Evolutionary conservation across 2,797 vertebrate species (phyloP), one percentile per base, ranked within the genome.

Genomic region (Enoplosus armatus): DNA sequence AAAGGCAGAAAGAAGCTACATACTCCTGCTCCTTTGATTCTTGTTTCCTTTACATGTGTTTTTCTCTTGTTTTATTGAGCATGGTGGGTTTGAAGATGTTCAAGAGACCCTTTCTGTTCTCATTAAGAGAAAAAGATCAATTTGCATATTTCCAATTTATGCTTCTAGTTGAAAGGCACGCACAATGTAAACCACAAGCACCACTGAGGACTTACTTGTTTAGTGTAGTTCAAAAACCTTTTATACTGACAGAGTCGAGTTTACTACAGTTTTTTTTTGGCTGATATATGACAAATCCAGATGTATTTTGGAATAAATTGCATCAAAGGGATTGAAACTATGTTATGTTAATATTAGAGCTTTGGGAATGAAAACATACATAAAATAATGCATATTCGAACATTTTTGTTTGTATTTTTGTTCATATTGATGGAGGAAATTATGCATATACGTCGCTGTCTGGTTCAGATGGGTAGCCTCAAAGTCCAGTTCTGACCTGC

Each of bases 161-260:
- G 11, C 39, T n/a, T 2, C 5, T 2, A 10, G 33, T 29, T 60
- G n/a, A 59, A 69, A 60, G 22, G 8, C 0, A 9, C 8, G 5
- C 1, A 24, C 14, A 33, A 15, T 8, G n/a, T 26, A 29, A 72
- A 68, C n/a, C 39, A 45, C 6, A 51, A 1, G 29, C 50, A 62
- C 5, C 27, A 18, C 26, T 9, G 51, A 39, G 3, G 26, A 80
- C 50, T 53, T 67, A 66, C 63, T 60, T 77, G 64, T 55, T 43
- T 61, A 35, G 29, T 55, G 55, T 14, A 24, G 27, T 5, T 2
- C n/a, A n/a, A n/a, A n/a, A n/a, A n/a, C 16, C 5, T 43, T 72
- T 66, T 16, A 54, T 24, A 54, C 10, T 5, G n/a, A 27, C 22
- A 31, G 4, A 35, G 8, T 10, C 6, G 3, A 45, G 18, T 31